phyloP scores from a whole-genome alignment of 2,888 invertebrate genomes.

The Andrena chrysosceles region DNA sequence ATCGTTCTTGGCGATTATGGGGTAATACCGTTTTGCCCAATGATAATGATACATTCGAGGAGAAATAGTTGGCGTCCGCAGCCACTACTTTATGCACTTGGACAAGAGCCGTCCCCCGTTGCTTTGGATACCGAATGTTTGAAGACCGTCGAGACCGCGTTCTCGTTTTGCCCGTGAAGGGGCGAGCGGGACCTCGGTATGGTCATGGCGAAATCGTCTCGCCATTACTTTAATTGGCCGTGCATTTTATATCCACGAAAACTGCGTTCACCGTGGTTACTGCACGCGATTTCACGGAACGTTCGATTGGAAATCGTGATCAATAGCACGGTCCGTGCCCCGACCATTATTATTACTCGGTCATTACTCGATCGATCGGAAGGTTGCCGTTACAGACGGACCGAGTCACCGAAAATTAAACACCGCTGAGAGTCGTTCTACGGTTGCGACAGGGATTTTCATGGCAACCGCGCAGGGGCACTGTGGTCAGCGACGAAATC shows the following conservation, averaged over 20 bases:
- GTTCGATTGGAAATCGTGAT: constrained; percentile 61
- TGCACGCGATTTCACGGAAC: constrained; percentile 35
- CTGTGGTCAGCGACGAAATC: constrained; percentile 1
- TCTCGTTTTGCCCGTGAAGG: neutral
- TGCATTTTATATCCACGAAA: constrained; percentile 6
- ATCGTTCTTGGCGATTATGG: constrained; percentile 56
- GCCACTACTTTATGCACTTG: constrained; percentile 28
- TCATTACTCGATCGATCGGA: constrained; percentile 46
- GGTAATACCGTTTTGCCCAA: constrained; percentile 53
- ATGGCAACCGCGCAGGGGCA: neutral
- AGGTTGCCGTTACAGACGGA: constrained; percentile 17
- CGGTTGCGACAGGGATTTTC: constrained; percentile 14
- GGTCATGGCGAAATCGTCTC: constrained; percentile 23
- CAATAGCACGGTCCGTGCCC: constrained; percentile 22
- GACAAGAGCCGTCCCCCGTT: constrained; percentile 10
- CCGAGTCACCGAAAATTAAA: constrained; percentile 40
- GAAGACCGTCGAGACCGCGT: neutral
- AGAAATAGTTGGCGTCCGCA: neutral
- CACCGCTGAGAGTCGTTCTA: neutral
- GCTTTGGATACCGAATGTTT: constrained; percentile 21
- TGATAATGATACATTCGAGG: constrained; percentile 46
- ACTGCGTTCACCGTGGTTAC: neutral
- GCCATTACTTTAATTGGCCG: constrained; percentile 24
- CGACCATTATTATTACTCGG: constrained; percentile 38
- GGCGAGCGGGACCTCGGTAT: neutral